Evolutionary conservation across 2,888 invertebrate species (phyloP).

Genomic region (Drosophila flavopinicola): DNA sequence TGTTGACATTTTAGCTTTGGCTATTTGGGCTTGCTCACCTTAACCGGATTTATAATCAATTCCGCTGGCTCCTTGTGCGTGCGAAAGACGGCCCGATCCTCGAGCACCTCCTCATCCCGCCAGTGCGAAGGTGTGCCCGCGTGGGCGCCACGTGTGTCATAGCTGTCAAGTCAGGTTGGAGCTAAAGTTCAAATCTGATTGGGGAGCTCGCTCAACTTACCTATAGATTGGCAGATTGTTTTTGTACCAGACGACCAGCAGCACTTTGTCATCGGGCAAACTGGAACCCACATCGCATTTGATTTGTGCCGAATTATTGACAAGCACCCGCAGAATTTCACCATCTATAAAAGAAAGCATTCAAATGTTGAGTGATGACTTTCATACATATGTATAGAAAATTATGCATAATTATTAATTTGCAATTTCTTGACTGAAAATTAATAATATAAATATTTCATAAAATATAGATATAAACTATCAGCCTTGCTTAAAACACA

Average conservation of each 20-base stretch:
- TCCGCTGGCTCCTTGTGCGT: constrained; percentile 87
- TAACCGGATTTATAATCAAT: constrained; percentile 87
- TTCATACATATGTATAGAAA: not conserved
- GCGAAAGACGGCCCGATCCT: constrained; percentile 87
- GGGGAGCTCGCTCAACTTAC: constrained; percentile 85
- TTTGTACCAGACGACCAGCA: constrained; percentile 96
- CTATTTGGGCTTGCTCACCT: constrained; percentile 78
- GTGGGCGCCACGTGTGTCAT: constrained; percentile 87
- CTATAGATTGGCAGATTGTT: constrained; percentile 95
- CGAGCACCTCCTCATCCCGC: constrained; percentile 87
- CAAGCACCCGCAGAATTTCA: constrained; percentile 85
- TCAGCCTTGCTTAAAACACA: too few species aligned
- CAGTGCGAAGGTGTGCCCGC: constrained; percentile 87
- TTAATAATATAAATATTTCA: too few species aligned
- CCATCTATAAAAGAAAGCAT: constrained; percentile 82
- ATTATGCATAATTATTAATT: not conserved
- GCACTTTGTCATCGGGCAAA: constrained; percentile 90
- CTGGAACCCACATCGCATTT: constrained; percentile 94
- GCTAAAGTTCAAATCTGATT: not conserved
- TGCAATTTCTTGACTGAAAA: too few species aligned
- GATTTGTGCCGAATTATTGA: constrained; percentile 91
- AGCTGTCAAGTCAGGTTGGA: constrained; percentile 84
- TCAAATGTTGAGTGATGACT: not conserved
- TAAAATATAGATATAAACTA: too few species aligned
- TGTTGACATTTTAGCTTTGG: constrained; percentile 44